Conservation (phyloP, 2,113 vertebrate species). For the Glaucomys volans region DNA sequence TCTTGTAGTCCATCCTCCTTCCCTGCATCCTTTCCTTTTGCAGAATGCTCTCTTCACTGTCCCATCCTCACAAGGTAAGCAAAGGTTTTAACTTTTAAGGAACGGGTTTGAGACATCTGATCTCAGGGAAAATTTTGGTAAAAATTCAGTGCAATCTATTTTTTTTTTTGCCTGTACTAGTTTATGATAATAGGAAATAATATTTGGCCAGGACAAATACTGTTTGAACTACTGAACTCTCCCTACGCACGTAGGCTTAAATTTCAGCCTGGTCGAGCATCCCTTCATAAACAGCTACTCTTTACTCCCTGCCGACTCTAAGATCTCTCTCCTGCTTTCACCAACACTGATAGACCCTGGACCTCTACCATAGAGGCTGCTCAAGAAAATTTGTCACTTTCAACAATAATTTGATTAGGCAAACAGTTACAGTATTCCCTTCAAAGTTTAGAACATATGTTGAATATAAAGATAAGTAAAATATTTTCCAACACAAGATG, state of each 20-base stretch:
- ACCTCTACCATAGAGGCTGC: neutral
- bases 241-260: neutral
- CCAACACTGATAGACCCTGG: neutral
- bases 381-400: neutral
- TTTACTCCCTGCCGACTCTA: neutral
- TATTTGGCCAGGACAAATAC: slow-evolving; percentile 58
- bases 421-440: neutral
- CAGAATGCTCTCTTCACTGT: neutral
- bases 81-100: neutral
- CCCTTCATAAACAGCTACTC: neutral
- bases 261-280: neutral
- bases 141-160: neutral
- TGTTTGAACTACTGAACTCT: slow-evolving; percentile 5
- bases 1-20: neutral
- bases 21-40: neutral
- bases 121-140: neutral
- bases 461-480: neutral
- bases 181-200: slow-evolving; percentile 44
- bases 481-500: neutral
- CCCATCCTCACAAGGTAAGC: neutral
- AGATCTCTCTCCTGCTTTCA: neutral
- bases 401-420: neutral
- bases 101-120: neutral
- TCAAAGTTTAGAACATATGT: neutral
- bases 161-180: neutral